phyloP scores from a whole-genome alignment of 2,888 invertebrate genomes.

The Dinocampus coccinellae region DNA sequence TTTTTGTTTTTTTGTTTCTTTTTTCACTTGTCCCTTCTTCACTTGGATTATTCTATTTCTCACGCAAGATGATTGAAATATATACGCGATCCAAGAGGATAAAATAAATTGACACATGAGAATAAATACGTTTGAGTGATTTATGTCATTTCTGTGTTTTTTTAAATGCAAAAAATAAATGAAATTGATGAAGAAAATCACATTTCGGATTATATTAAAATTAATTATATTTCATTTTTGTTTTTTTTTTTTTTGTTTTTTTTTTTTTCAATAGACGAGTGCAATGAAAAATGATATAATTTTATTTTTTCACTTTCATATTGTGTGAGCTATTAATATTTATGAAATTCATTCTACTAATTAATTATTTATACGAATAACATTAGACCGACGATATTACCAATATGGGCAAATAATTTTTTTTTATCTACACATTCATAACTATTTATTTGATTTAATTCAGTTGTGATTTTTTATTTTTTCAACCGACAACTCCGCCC shows the following conservation, averaged over 20 bases:
- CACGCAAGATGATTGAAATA: too few species aligned
- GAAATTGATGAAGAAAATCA: conserved; percentile 15
- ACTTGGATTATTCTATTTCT: neutral
- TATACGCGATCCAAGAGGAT: too few species aligned
- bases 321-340: neutral
- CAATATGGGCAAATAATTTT: neutral
- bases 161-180: neutral
- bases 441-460: neutral
- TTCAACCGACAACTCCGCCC: neutral
- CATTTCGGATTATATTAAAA: too few species aligned
- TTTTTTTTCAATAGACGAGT: neutral
- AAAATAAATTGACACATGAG: too few species aligned
- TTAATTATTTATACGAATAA: conserved; percentile 1
- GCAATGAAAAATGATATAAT: neutral
- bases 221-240: too few species aligned
- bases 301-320: neutral
- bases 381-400: neutral
- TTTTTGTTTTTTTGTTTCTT: conserved; percentile 20
- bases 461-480: neutral
- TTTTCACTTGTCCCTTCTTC: conserved; percentile 12
- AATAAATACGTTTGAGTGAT: too few species aligned
- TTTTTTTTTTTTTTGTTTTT: too few species aligned
- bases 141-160: too few species aligned
- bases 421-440: neutral
- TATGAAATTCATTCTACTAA: neutral